These are phyloP conservation scores for Calcarius lapponicus DNA, from an alignment of 2,797 vertebrate species.

Conservation along the genomic window DNA sequence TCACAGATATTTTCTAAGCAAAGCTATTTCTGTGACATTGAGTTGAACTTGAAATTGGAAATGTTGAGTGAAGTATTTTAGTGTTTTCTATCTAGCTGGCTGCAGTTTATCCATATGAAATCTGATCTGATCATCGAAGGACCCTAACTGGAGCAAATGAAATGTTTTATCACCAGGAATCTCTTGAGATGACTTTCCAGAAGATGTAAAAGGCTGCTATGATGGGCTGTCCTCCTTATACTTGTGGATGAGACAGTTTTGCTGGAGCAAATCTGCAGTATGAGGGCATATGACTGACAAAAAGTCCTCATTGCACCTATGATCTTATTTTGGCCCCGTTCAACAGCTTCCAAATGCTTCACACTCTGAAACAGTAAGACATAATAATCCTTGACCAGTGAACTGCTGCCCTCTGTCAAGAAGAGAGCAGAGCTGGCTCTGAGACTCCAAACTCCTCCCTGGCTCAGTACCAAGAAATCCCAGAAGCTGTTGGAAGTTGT, in stretches of 20 bases:
- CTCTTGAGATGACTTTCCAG: not conserved
- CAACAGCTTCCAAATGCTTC: not conserved
- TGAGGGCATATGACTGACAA: not conserved
- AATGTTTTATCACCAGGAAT: slow-evolving; percentile 34
- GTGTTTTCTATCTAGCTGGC: slow-evolving; percentile 16
- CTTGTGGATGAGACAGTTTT: not conserved
- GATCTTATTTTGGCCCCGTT: not conserved
- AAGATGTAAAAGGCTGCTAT: not conserved
- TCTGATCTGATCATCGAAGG: slow-evolving; percentile 20
- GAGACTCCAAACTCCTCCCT: not conserved
- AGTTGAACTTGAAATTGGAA: slow-evolving; percentile 39
- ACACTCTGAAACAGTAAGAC: not conserved
- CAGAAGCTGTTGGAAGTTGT: not conserved
- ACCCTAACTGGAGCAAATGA: slow-evolving; percentile 9
- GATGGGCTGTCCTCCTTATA: not conserved
- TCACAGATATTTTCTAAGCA: slow-evolving; percentile 32
- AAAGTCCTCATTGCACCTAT: not conserved
- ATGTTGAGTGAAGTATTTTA: slow-evolving; percentile 20
- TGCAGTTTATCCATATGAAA: slow-evolving; percentile 26
- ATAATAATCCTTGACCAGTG: not conserved
- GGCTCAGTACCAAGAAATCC: not conserved
- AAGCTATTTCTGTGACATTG: slow-evolving; percentile 5
- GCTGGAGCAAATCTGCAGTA: not conserved
- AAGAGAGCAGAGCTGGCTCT: not conserved
- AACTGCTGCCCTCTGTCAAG: not conserved